Conservation (phyloP, 2,888 invertebrate genomes). For the Diaphora mendica region DNA sequence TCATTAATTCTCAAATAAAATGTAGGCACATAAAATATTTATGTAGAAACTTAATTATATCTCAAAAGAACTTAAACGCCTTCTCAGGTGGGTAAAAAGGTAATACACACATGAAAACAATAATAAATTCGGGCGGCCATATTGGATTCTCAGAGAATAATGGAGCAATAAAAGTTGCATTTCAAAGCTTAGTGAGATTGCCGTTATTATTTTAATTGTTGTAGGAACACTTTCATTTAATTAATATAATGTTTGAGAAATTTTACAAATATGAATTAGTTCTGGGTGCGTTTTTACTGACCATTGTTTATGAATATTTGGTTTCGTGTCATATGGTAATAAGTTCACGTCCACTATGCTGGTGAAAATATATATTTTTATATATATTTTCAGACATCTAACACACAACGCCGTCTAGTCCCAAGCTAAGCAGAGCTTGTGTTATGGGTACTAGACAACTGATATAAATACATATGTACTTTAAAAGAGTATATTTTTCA, state of each 20-base stretch:
- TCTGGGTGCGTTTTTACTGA: neutral
- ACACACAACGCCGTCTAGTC: no score
- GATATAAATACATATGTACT: no score
- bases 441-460: no score
- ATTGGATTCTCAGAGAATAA: conserved; percentile 46
- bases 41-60: conserved; percentile 32
- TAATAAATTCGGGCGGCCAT: conserved; percentile 19
- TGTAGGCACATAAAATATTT: conserved; percentile 31
- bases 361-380: no score
- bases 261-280: conserved; percentile 40
- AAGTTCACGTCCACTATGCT: no score
- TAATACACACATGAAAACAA: conserved; percentile 42
- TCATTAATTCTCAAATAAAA: conserved; percentile 23
- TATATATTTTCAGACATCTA: no score
- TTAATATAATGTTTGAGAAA: conserved; percentile 51
- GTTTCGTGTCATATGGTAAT: neutral
- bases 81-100: conserved; percentile 36
- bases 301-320: neutral
- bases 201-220: conserved; percentile 55
- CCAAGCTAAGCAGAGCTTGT: no score
- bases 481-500: no score
- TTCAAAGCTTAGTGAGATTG: conserved; percentile 38
- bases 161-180: conserved; percentile 41
- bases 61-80: conserved; percentile 29
- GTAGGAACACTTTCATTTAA: conserved; percentile 60